Conservation (phyloP, 2,113 vertebrate species). For the Dunckerocampus dactyliophorus region DNA sequence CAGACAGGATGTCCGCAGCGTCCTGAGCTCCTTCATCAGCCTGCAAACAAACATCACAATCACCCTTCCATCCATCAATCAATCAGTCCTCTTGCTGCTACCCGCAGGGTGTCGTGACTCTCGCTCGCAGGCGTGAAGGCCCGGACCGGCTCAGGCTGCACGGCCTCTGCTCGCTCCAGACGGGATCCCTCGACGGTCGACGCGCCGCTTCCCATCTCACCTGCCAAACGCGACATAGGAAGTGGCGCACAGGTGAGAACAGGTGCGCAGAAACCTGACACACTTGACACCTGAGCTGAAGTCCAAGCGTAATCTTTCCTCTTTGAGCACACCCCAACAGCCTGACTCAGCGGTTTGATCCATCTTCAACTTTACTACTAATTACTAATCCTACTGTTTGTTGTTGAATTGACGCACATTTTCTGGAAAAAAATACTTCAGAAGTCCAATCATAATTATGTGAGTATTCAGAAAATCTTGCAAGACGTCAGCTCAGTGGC, state of each 20-base stretch:
- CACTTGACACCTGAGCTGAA: conserved; percentile 12
- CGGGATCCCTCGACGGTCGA: neutral
- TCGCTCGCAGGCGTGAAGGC: neutral
- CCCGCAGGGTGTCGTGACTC: neutral
- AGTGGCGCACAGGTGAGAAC: neutral
- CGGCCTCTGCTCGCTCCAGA: neutral
- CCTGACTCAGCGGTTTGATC: neutral
- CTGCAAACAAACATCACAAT: conserved; percentile 11
- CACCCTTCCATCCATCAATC: neutral
- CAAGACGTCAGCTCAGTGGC: no score
- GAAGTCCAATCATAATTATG: no score
- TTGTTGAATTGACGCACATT: no score
- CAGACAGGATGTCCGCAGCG: conserved; percentile 25
- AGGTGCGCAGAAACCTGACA: conserved; percentile 30
- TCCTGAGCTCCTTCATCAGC: conserved; percentile 12
- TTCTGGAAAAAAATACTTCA: no score
- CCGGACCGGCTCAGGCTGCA: neutral
- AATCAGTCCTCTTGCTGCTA: neutral
- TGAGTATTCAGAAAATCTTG: no score
- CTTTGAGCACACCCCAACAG: neutral
- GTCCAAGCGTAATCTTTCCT: neutral
- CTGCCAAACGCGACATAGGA: neutral
- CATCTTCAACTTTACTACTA: neutral
- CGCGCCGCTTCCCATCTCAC: conserved; percentile 33
- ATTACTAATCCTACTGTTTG: no score